Conservation (phyloP, 2,113 vertebrate species). For the Sminthopsis crassicaudata region DNA sequence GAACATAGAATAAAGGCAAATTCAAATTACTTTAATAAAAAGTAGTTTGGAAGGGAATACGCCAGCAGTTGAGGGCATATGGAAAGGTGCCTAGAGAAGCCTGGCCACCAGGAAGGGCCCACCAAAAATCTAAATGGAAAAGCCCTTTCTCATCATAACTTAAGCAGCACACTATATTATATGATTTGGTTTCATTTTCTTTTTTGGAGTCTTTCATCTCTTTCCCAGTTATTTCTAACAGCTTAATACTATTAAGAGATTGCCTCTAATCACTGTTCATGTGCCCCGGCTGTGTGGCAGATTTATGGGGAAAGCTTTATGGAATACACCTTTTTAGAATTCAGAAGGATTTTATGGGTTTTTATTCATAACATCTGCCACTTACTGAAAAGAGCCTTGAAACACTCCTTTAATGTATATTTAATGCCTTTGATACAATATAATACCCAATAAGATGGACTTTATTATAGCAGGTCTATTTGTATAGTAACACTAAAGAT, state of each 20-base stretch:
- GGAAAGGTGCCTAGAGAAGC: neutral
- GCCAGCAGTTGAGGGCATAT: neutral
- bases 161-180: slow-evolving; percentile 29
- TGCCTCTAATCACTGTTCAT: slow-evolving; percentile 74
- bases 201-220: slow-evolving; percentile 66
- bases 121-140: slow-evolving; percentile 35
- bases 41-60: neutral
- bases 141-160: slow-evolving; percentile 21
- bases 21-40: neutral
- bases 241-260: slow-evolving; percentile 74
- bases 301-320: slow-evolving; percentile 84
- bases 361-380: slow-evolving; percentile 86
- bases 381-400: slow-evolving; percentile 80
- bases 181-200: slow-evolving; percentile 56
- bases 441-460: slow-evolving; percentile 76
- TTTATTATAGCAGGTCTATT: slow-evolving; percentile 73
- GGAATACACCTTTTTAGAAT: slow-evolving; percentile 79
- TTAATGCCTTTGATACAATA: slow-evolving; percentile 80
- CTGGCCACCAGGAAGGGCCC: neutral
- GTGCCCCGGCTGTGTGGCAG: slow-evolving; percentile 76
- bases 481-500: slow-evolving; percentile 57
- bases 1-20: neutral
- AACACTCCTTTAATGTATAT: slow-evolving; percentile 81
- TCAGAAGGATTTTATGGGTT: slow-evolving; percentile 80
- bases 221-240: slow-evolving; percentile 75